phyloP scores from a whole-genome alignment of 2,888 invertebrate species.

The Xylota segnis region DNA sequence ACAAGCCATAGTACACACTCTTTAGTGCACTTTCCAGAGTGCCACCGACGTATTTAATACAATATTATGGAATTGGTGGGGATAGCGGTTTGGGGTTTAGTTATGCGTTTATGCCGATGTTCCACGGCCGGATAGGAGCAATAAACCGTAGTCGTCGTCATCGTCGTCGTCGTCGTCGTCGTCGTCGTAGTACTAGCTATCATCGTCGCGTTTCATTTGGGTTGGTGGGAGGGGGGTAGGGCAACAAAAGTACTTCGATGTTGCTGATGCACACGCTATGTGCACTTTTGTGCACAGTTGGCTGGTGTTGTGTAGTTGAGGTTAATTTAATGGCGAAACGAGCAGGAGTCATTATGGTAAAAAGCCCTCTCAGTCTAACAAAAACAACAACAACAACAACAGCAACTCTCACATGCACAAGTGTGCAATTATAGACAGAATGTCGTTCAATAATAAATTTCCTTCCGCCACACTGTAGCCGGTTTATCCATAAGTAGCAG shows the following conservation, averaged over 20 bases:
- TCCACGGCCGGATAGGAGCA: conserved; percentile 59
- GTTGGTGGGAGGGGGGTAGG: background rate
- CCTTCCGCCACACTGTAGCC: conserved; percentile 3
- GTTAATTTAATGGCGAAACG: conserved; percentile 74
- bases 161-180: conserved; percentile 18
- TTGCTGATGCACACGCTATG: conserved; percentile 31
- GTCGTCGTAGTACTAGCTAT: conserved; percentile 7
- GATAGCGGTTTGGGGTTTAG: conserved; percentile 37
- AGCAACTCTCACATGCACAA: conserved; percentile 4
- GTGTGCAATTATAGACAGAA: conserved; percentile 51
- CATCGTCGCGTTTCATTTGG: background rate
- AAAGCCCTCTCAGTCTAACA: conserved; percentile 37
- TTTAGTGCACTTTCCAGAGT: conserved; percentile 54
- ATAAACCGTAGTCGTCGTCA: conserved; percentile 54
- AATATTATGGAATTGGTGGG: conserved; percentile 64
- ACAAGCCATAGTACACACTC: conserved; percentile 66
- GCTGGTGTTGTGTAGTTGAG: conserved; percentile 62
- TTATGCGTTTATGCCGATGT: conserved; percentile 47
- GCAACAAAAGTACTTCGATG: conserved; percentile 16
- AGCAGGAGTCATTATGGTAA: conserved; percentile 65
- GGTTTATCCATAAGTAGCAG: conserved; percentile 1
- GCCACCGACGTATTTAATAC: conserved; percentile 58
- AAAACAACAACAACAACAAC: background rate
- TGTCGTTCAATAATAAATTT: conserved; percentile 65
- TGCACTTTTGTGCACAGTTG: conserved; percentile 26